A percentile compares a stretch with the other conserved stretches of the same genome.
phyloP scores from a whole-genome alignment of 37 sponge, comb jelly and placozoan genomes.

The Cladorhizidae sp. region DNA sequence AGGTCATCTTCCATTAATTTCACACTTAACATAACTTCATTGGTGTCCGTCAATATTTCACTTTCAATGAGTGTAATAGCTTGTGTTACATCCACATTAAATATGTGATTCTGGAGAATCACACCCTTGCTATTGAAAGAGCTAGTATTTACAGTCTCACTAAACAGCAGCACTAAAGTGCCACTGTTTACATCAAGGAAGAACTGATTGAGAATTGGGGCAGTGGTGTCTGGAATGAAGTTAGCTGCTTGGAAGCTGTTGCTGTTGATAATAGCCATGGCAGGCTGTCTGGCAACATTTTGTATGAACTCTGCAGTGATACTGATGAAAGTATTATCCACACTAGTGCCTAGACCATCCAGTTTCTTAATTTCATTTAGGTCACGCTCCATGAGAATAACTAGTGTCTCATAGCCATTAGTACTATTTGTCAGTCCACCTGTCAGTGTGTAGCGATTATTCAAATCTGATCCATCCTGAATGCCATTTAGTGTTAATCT shows the following conservation, averaged over 20 bases:
- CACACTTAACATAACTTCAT: slow-evolving; percentile 55
- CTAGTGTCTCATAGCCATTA: slow-evolving; percentile 76
- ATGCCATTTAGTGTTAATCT: slow-evolving; percentile 69
- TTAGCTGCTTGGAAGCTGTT: slow-evolving; percentile 48
- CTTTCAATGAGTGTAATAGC: slow-evolving; percentile 64
- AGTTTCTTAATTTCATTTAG: slow-evolving; percentile 78
- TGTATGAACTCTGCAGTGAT: slow-evolving; percentile 67
- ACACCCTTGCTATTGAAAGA: slow-evolving; percentile 37
- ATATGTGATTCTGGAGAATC: slow-evolving; percentile 44
- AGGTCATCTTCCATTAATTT: slow-evolving; percentile 46
- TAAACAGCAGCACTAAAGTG: slow-evolving; percentile 68
- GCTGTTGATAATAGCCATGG: slow-evolving; percentile 58
- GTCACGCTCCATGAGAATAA: slow-evolving; percentile 55
- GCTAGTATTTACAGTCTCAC: slow-evolving; percentile 76
- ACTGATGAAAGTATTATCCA: slow-evolving; percentile 70
- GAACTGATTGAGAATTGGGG: slow-evolving; percentile 62
- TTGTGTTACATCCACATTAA: neutral
- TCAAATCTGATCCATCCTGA: slow-evolving; percentile 33
- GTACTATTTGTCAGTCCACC: slow-evolving; percentile 56
- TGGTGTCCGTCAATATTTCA: slow-evolving; percentile 18
- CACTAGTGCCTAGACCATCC: slow-evolving; percentile 66
- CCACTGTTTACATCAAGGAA: slow-evolving; percentile 67
- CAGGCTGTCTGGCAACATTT: slow-evolving; percentile 71
- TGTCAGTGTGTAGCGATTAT: slow-evolving; percentile 66
- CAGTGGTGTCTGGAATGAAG: slow-evolving; percentile 65